Base-by-base conservation (phyloP, 2,113 vertebrate species). In the Podarcis muralis region DNA sequence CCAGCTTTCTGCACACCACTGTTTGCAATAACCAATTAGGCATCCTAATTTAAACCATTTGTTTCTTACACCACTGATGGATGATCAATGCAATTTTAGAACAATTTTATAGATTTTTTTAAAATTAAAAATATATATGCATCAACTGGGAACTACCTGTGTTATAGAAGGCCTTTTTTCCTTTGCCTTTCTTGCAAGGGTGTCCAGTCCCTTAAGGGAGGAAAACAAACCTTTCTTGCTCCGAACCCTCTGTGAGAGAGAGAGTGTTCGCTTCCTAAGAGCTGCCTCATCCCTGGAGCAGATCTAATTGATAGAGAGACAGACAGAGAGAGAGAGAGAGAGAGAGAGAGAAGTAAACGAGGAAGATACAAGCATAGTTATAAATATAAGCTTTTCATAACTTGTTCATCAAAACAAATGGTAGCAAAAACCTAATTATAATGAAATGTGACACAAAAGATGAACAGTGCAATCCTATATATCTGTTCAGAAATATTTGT, bases 171-270 rank as follows among this genome's bases (percentile, higher is more conserved):
- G 98, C 27, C 98, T 96, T 88, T 98, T 99, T 77, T 99, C 98
- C 80, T 98, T 98, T 20, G 97, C 97, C 91, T 96, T 98, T 90
- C 97, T 98, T 5, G 98, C 98, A 66, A 99, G 94, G 20, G 98
- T 98, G 94, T 99, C 98, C 89, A 99, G 97, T 81, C 98, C 98
- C 96, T 99, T 99, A 1, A 99, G 96, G 0, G 99, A 99, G 35
- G 98, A 99, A 96, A 99, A 99, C 27, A 99, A 96, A 53, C 99
- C 97, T 95, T 97, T 97, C 96, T 98, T 99, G 89, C 92, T 96
- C 92, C 89, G 95, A 81, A 96, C 90, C 59, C 95, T 96, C 86
- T 98, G 97, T 1, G 97, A 98, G 89, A 98, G 92, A 35, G 98
- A 99, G 68, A 99, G 90, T 0, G 98, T 99, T 84, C 98, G 98